phyloP scores from a whole-genome alignment of 2,797 vertebrate species.

The Sylvilagus floridanus region DNA sequence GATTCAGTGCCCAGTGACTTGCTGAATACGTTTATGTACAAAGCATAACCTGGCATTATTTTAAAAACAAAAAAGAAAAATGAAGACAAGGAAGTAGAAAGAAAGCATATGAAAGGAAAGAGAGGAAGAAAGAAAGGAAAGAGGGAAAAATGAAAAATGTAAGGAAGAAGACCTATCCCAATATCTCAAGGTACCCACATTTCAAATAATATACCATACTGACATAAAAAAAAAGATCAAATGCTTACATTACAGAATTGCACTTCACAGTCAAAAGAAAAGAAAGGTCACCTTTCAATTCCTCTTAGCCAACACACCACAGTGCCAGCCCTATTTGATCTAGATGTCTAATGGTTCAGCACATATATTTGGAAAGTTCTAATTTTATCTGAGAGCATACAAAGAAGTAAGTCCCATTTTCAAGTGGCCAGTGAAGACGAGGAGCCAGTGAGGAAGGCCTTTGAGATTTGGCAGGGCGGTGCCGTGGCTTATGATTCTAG shows the following conservation, averaged over 20 bases:
- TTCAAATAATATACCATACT: not conserved
- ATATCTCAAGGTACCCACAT: not conserved
- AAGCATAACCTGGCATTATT: not conserved
- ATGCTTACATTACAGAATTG: not conserved
- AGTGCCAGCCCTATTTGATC: not conserved
- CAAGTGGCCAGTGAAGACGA: not conserved
- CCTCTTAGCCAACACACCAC: not conserved
- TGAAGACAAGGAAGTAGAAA: not conserved
- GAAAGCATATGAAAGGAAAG: no score
- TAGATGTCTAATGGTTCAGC: not conserved
- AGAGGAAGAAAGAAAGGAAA: accelerated
- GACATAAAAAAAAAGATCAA: constrained; percentile 15
- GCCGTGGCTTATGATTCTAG: not conserved
- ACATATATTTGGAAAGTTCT: not conserved
- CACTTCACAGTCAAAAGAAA: constrained; percentile 38
- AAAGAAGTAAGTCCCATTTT: not conserved
- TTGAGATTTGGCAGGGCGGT: not conserved
- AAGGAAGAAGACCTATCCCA: not conserved
- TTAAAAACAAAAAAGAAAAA: not conserved
- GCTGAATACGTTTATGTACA: not conserved
- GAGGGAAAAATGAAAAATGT: accelerated
- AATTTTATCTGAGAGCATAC: not conserved
- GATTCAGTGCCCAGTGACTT: not conserved
- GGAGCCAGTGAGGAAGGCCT: not conserved
- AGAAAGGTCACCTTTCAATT: not conserved